Conservation (phyloP, 2,797 vertebrate species). For the Propithecus perrieri region DNA sequence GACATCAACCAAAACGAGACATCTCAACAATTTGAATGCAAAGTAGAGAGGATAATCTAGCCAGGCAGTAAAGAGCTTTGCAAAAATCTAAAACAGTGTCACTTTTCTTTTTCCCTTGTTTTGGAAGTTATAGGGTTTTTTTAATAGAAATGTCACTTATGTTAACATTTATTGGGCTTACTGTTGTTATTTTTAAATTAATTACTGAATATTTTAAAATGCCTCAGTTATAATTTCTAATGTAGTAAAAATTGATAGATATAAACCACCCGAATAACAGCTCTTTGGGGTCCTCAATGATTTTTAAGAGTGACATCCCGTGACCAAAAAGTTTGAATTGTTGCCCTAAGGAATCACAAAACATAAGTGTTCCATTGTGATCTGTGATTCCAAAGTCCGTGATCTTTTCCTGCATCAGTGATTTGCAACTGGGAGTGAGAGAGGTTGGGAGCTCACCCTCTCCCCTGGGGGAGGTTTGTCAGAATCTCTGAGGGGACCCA, state of each 20-base stretch:
- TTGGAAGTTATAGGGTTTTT: neutral
- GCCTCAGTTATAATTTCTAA: neutral
- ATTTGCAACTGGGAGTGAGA: neutral
- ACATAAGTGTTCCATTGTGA: neutral
- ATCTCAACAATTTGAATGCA: neutral
- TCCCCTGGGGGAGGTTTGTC: no score
- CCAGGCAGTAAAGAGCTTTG: neutral
- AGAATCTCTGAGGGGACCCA: neutral
- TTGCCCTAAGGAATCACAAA: neutral
- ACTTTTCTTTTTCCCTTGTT: neutral
- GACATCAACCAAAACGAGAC: neutral
- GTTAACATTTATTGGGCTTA: neutral
- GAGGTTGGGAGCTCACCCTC: neutral
- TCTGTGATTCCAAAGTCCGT: neutral
- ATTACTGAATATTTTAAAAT: constrained; percentile 35
- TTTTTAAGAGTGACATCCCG: neutral
- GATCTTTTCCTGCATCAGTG: neutral
- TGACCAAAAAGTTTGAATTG: neutral
- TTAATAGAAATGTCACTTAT: neutral
- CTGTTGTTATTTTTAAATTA: constrained; percentile 35
- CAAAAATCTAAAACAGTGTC: neutral
- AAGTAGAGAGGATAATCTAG: neutral
- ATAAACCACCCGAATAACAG: neutral
- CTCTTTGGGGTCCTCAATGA: neutral
- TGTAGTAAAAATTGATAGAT: neutral